Base-by-base conservation (phyloP, 2,888 invertebrate genomes). In the Autographa pulchrina region DNA sequence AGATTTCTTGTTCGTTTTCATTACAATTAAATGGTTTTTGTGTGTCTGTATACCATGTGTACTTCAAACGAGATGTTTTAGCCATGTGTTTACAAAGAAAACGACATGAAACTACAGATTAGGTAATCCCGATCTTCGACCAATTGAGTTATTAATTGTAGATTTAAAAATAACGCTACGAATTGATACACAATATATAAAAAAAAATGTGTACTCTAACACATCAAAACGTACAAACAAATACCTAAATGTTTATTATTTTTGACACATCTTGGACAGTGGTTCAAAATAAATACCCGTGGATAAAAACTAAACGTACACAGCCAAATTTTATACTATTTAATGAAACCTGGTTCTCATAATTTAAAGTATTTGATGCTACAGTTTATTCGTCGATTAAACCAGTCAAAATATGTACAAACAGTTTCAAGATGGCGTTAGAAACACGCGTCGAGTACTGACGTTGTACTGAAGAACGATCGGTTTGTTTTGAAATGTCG, bases 401-500 rank as follows among this genome's bases (percentile, higher is more conserved):
- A 87, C 85, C 85, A 90, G 93, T 95, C 95, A 95, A 93, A 95
- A 95, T 92, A 94, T 92, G 90, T 92, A 91, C 85, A 87, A 89
- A 92, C 90, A 91, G 87, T 84, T 85, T 88, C 86, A 88, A 89
- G 90, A 89, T 87, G 85, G 85, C 84, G 92, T 86, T 86, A 88
- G 83, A 78, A 91, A 91, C 89, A 85, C 84, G 84, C 86, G 92
- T 90, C 89, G 82, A 88, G 88, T 88, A 90, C 90, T 90, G 90
- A 91, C 91, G 89, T 86, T 81, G 68, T 77, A 75, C 79, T 77
- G 87, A 81, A 85, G 86, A 86, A 83, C 84, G 91, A 91, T 89
- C 81, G 80, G 95, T 94, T 95, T 95, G 92, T 95, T 95, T 95
- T 93, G 91, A 95, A 90, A 95, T 91, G 94, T 94, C 93, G 80